Conservation (phyloP, 1,140 invertebrate species). For the Caenorhabditis tropicalis region DNA sequence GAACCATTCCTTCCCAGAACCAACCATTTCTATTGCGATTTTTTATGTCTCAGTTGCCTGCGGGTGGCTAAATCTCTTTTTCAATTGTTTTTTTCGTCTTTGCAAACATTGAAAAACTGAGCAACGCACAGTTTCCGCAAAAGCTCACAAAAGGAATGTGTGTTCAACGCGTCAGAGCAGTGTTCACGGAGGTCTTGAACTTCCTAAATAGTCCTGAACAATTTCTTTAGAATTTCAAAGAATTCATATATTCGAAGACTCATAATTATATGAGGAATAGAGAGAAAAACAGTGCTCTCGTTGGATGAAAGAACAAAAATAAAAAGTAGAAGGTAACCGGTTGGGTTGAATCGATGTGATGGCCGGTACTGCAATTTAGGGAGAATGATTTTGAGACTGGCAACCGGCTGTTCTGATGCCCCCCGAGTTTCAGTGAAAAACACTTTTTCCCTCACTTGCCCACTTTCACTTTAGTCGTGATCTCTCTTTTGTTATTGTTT, state of each 20-base stretch:
- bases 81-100: not conserved
- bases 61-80: not conserved
- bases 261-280: too few species aligned
- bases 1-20: not conserved
- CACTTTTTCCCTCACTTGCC: not conserved
- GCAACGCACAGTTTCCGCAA: slow-evolving; percentile 14
- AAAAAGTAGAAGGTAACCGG: not conserved
- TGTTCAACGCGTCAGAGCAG: not conserved
- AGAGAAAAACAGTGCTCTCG: not conserved
- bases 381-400: slow-evolving; percentile 21
- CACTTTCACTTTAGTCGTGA: slow-evolving; percentile 33
- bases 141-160: not conserved
- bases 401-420: not conserved
- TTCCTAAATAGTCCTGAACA: too few species aligned
- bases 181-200: slow-evolving; percentile 18
- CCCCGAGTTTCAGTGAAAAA: not conserved
- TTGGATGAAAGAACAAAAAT: not conserved
- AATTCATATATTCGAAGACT: too few species aligned
- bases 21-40: not conserved
- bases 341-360: slow-evolving; percentile 18
- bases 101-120: not conserved
- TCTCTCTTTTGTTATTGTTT: slow-evolving; percentile 18
- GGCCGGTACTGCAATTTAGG: slow-evolving; percentile 39
- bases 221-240: too few species aligned
- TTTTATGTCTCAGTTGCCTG: not conserved